A percentile compares a stretch with the other conserved stretches of the same genome.
Evolutionary conservation across 1,140 invertebrate species (phyloP).

Genomic region (Pogonus chalceus): DNA sequence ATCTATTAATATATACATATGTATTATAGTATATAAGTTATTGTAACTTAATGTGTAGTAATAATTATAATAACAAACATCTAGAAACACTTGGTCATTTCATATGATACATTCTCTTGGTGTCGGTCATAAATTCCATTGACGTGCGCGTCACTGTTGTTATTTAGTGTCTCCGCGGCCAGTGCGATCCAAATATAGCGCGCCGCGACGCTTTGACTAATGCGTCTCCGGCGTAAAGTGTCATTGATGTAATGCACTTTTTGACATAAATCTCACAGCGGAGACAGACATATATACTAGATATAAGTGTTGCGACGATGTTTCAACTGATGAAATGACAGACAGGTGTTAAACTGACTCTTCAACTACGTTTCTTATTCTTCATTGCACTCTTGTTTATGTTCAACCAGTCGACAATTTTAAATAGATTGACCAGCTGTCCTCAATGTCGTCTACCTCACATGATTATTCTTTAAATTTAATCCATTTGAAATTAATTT

Average conservation of each 20-base stretch:
- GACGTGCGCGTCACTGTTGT: constrained; percentile 2
- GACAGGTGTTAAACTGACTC: constrained; percentile 8
- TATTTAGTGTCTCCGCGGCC: neutral
- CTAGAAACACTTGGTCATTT: no score
- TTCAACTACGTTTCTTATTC: constrained; percentile 9
- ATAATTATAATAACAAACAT: no score
- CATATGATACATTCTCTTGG: no score
- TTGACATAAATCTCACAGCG: constrained; percentile 17
- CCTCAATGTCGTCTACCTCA: no score
- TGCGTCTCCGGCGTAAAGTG: constrained; percentile 16
- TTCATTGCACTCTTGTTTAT: no score
- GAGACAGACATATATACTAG: neutral
- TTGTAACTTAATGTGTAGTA: no score
- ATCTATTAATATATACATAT: no score
- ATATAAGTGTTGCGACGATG: neutral
- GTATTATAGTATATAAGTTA: no score
- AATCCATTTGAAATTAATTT: no score
- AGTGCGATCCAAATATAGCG: constrained; percentile 15
- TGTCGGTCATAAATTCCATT: constrained; percentile 7
- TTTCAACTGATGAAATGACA: neutral
- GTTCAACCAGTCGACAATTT: no score
- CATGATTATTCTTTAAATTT: no score
- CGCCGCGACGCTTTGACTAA: constrained; percentile 18
- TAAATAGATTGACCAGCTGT: no score
- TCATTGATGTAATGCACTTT: constrained; percentile 20